phyloP scores from a whole-genome alignment of 2,113 vertebrate genomes.

The Neotragus pygmaeus region DNA sequence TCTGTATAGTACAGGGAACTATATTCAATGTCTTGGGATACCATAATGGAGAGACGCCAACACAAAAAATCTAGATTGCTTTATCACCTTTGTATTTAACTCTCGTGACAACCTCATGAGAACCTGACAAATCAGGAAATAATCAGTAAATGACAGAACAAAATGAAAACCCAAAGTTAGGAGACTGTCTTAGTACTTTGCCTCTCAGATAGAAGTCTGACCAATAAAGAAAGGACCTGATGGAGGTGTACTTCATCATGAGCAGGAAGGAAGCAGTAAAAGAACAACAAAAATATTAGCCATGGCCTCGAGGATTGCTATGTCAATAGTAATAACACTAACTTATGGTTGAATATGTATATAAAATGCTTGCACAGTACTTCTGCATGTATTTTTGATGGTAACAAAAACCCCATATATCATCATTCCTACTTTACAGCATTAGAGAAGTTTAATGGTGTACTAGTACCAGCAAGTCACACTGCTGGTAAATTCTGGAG shows the following conservation, averaged over 20 bases:
- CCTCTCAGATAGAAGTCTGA: neutral
- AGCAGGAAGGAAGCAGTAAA: neutral
- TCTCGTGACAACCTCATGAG: neutral
- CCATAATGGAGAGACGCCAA: neutral
- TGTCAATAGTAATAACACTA: neutral
- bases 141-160: neutral
- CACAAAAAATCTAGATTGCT: neutral
- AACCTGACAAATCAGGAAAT: neutral
- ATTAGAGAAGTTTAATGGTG: neutral
- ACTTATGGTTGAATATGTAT: neutral
- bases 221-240: neutral
- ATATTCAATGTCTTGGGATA: neutral
- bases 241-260: neutral
- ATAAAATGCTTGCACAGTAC: neutral
- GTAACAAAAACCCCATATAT: neutral
- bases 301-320: neutral
- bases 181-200: neutral
- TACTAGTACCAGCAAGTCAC: neutral
- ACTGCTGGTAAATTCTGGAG: neutral
- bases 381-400: neutral
- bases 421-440: neutral
- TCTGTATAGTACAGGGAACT: neutral
- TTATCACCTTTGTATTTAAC: neutral
- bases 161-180: neutral
- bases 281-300: neutral